These are phyloP conservation scores for Acleris sparsana DNA, from an alignment of 2,888 invertebrate genomes.

Conservation along the genomic window DNA sequence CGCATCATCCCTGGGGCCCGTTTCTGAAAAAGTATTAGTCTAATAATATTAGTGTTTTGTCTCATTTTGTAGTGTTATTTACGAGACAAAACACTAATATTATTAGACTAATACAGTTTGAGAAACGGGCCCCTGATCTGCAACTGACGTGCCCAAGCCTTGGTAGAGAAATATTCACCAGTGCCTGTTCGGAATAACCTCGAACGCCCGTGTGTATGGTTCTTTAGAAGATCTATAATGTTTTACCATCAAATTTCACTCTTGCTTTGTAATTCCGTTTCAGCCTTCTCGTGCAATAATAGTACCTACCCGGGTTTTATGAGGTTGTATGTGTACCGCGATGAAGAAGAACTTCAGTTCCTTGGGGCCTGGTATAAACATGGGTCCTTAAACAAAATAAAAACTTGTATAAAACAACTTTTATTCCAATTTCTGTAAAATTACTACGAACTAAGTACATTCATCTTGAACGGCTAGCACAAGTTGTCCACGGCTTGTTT, in stretches of 20 bases:
- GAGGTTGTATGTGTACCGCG: constrained; percentile 15
- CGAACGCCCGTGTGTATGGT: constrained; percentile 8
- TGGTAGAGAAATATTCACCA: constrained; percentile 7
- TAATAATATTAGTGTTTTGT: no score
- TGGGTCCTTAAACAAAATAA: constrained; percentile 1
- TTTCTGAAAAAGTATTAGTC: no score
- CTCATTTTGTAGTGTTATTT: no score
- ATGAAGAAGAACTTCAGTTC: neutral
- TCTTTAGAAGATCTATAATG: neutral
- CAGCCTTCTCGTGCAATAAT: constrained; percentile 13
- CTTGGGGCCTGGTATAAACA: constrained; percentile 6
- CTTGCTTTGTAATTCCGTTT: constrained; percentile 16
- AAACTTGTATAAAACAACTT: neutral
- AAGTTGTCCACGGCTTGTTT: no score
- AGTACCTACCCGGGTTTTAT: neutral
- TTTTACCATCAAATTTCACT: constrained; percentile 17
- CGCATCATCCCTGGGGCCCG: no score
- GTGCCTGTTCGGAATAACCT: neutral
- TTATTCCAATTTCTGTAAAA: no score
- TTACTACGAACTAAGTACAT: no score
- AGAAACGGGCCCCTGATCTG: no score
- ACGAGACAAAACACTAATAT: no score
- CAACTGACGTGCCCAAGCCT: no score
- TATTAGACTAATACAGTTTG: no score
- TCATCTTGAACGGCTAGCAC: no score